These are phyloP conservation scores for Crioceris asparagi DNA, from an alignment of 2,888 invertebrate genomes.

Conservation along the genomic window DNA sequence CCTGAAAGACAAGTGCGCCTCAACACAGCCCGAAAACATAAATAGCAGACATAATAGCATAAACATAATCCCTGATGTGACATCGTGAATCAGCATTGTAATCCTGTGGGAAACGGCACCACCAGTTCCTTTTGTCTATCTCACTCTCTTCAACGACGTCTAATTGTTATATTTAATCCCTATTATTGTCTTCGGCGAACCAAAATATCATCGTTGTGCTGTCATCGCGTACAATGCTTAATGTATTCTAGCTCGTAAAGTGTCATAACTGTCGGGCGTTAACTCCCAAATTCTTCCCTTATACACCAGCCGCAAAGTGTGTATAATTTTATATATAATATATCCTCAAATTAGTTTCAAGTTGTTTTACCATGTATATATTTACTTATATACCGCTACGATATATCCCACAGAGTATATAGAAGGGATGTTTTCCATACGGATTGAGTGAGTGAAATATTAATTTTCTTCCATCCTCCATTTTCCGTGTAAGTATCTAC, in stretches of 20 bases:
- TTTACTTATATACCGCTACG: too few relatives aligned
- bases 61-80: constrained; percentile 16
- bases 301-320: constrained; percentile 12
- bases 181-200: constrained; percentile 36
- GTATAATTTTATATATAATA: constrained; percentile 13
- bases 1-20: too few relatives aligned
- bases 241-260: constrained; percentile 29
- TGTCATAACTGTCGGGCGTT: constrained; percentile 29
- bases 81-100: constrained; percentile 38
- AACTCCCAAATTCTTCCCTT: constrained; percentile 17
- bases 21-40: too few relatives aligned
- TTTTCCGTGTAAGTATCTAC: too few relatives aligned
- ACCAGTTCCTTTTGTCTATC: constrained; percentile 31
- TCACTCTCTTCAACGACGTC: constrained; percentile 23
- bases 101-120: constrained; percentile 38
- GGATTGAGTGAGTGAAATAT: too few relatives aligned
- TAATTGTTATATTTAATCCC: constrained; percentile 39
- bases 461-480: too few relatives aligned
- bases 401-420: too few relatives aligned
- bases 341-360: constrained; percentile 11
- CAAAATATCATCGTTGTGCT: constrained; percentile 34
- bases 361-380: too few relatives aligned
- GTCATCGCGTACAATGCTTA: constrained; percentile 33
- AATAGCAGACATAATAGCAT: not conserved
- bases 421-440: too few relatives aligned